Evolutionary conservation across 2,113 vertebrate species (phyloP), one percentile per base, ranked within the genome.

Genomic region (Sinosuthora webbiana): DNA sequence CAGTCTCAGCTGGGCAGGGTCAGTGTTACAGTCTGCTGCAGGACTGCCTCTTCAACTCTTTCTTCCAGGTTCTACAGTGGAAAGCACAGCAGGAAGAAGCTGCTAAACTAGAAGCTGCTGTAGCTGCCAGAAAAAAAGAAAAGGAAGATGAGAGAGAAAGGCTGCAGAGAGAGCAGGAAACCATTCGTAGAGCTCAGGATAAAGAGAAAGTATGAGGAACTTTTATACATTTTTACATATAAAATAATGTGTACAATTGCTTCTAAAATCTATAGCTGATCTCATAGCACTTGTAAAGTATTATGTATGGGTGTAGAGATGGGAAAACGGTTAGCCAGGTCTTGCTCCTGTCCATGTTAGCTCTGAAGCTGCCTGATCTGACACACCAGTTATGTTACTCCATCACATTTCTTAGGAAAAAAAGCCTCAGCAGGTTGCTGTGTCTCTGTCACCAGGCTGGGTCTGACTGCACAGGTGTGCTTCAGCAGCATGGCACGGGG

Each of bases 51-150:
- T 47, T 81, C 67, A 24, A 67, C 73, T 5, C 1, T 65, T 89
- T 81, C 83, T 83, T 97, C 62, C 94, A 99, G 99, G 97, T 99
- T 92, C 97, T 98, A 52, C 98, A 98, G 56, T 99, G 99, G 99
- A 98, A 96, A 87, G 96, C 94, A 44, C 98, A 98, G 84, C 99
- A 99, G 97, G 98, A 99, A 95, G 99, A 99, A 96, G 97, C 98
- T 90, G 97, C 98, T 11, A 97, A 91, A 89, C 96, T 99, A 45
- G 99, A 99, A 97, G 98, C 98, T 91, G 98, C 98, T 76, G 96
- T 99, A 71, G 98, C 98, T 95, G 96, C 97, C 62, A 97, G 98
- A 96, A 98, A 97, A 91, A 98, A 96, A 83, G 98, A 98, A 90
- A 97, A 98, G 91, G 96, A 98, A 90, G 95, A 98, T 50, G 98